Evolutionary conservation across 1,140 invertebrate genomes (phyloP).

Genomic region (Psix sp.): DNA sequence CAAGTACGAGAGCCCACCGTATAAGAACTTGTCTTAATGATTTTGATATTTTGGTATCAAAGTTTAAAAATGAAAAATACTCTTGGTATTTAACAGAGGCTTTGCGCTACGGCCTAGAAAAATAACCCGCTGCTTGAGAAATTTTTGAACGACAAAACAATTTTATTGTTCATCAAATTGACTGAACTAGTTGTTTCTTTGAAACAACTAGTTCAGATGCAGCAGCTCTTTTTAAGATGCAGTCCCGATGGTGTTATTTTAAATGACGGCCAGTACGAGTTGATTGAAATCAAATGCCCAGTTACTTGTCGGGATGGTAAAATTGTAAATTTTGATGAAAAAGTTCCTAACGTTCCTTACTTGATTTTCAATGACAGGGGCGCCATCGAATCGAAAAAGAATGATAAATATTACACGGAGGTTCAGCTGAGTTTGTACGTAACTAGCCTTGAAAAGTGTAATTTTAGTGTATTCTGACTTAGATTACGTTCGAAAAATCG

Average conservation of each 20-base stretch:
- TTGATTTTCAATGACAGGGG: conserved; percentile 11
- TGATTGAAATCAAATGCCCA: conserved; percentile 27
- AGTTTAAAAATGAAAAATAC: too few species aligned
- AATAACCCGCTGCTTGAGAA: too few species aligned
- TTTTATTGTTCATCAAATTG: neutral
- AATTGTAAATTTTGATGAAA: conserved; percentile 13
- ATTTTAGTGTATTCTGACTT: conserved; percentile 32
- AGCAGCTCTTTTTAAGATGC: conserved; percentile 18
- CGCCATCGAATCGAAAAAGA: conserved; percentile 12
- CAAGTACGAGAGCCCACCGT: too few species aligned
- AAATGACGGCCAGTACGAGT: conserved; percentile 1
- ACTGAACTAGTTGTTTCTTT: conserved; percentile 11
- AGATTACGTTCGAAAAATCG: too few species aligned
- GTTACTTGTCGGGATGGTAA: neutral
- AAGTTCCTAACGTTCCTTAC: conserved; percentile 6
- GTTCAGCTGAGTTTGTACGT: conserved; percentile 34
- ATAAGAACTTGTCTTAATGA: too few species aligned
- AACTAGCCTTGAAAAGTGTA: conserved; percentile 6
- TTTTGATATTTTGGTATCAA: too few species aligned
- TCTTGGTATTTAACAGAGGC: too few species aligned
- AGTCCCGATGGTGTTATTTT: conserved; percentile 20
- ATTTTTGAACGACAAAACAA: too few species aligned
- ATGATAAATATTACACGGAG: conserved; percentile 24
- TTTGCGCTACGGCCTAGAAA: too few species aligned
- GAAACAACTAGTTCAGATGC: too few species aligned